Evolutionary conservation across 2,888 invertebrate genomes (phyloP), one percentile per base, ranked within the genome.

Genomic region (Thelaira solivaga): DNA sequence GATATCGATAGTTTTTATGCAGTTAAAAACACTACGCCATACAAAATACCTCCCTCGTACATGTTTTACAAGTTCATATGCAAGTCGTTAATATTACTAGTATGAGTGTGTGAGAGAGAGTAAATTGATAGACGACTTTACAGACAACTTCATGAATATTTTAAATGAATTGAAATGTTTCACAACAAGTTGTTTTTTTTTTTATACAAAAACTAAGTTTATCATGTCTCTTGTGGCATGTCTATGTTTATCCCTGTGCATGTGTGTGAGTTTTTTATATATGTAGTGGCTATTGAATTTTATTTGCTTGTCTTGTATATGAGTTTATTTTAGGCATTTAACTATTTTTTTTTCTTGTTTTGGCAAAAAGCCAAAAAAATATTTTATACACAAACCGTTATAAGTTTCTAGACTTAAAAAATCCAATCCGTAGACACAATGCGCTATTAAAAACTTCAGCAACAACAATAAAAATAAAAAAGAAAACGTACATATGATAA

Each of bases 361-460:
- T n/a, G 72, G 72, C 72, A 73, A 39, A 53, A 57, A 73, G 72
- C 72, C 72, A 73, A 73, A 72, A 31, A 26, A 67, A n/a, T n/a
- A n/a, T n/a, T n/a, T n/a, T n/a, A n/a, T n/a, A n/a, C n/a, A n/a
- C n/a, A n/a, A n/a, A n/a, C n/a, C n/a, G n/a, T n/a, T n/a, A n/a
- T n/a, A n/a, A n/a, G n/a, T n/a, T 16, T 10, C 6, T 39, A 39
- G 13, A 13, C 13, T 13, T 4, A 34, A 68, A 20, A 39, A 39
- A 20, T 2, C 3, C 10, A 31, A 39, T 29, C 34, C 36, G 45
- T 64, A 53, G 16, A 45, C 47, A 45, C 20, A 41, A 29, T 34
- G 16, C 4, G 6, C 26, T 5, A 29, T 45, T 8, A 29, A 13
- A 8, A 59, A 10, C 4, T 65, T 41, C 11, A 41, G 5, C 22